Evolutionary conservation across 2,113 vertebrate genomes (phyloP).

Genomic region (Lagenorhynchus albirostris): DNA sequence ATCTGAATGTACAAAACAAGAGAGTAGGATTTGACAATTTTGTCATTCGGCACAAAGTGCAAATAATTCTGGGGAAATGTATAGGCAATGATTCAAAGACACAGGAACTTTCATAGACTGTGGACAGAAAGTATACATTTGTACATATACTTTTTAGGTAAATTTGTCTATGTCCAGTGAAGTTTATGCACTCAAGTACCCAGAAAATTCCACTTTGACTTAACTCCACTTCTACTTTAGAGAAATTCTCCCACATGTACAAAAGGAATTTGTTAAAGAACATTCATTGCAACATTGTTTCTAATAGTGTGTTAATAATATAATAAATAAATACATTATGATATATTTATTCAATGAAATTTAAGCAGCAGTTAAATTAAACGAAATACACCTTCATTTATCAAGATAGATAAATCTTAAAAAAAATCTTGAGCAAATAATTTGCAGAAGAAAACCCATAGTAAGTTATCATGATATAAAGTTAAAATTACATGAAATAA

Average conservation of each 20-base stretch:
- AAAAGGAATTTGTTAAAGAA: not conserved
- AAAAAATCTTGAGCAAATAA: not conserved
- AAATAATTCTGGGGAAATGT: not conserved
- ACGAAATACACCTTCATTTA: not conserved
- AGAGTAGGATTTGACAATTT: not conserved
- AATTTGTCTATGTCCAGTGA: not conserved
- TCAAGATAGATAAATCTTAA: not conserved
- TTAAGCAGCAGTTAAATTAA: not conserved
- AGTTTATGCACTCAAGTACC: not conserved
- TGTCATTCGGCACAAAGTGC: not conserved
- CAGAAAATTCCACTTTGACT: not conserved
- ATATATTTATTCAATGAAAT: not conserved
- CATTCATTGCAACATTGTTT: not conserved
- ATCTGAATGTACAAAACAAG: not conserved
- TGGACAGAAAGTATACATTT: not conserved
- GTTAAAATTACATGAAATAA: slow-evolving; percentile 17
- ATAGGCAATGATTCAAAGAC: not conserved
- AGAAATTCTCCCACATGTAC: not conserved
- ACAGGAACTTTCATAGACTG: not conserved
- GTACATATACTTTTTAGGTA: not conserved
- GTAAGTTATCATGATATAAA: not conserved
- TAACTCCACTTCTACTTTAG: not conserved
- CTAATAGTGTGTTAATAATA: not conserved
- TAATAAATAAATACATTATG: not conserved
- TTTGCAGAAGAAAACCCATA: not conserved